phyloP scores from a whole-genome alignment of 1,140 invertebrate species.

The Scaptomyza hsui region DNA sequence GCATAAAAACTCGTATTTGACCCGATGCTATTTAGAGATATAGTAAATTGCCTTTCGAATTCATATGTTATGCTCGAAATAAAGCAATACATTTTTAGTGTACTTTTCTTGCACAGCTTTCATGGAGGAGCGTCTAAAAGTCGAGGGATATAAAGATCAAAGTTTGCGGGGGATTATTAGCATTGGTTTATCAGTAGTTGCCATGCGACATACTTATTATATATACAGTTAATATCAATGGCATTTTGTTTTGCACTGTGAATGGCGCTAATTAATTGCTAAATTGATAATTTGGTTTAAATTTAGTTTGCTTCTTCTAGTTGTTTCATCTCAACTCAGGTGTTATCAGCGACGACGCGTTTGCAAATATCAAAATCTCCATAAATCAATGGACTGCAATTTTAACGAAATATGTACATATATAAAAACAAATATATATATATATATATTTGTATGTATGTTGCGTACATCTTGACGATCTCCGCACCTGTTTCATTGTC shows the following conservation, averaged over 20 bases:
- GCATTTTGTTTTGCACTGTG: conserved; percentile 10
- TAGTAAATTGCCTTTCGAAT: too few relatives aligned
- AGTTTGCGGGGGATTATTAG: too few relatives aligned
- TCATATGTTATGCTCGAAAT: too few relatives aligned
- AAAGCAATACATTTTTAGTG: too few relatives aligned
- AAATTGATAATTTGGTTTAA: conserved; percentile 47
- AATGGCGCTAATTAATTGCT: conserved; percentile 33
- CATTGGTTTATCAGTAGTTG: conserved; percentile 21
- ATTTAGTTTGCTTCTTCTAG: conserved; percentile 22
- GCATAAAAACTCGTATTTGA: too few relatives aligned
- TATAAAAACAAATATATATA: background rate
- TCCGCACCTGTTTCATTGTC: background rate
- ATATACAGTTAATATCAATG: conserved; percentile 31
- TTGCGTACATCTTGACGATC: too few relatives aligned
- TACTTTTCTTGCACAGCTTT: too few relatives aligned
- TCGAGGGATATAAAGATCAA: too few relatives aligned
- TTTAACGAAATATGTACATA: background rate
- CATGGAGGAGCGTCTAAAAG: too few relatives aligned
- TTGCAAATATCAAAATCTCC: conserved; percentile 24
- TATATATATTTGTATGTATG: background rate
- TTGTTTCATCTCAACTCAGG: conserved; percentile 3
- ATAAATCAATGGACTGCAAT: conserved; percentile 29
- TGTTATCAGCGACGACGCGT: conserved; percentile 28
- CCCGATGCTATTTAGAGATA: too few relatives aligned
- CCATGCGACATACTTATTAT: background rate